A percentile compares a stretch with the other conserved stretches of the same genome.
phyloP scores from a whole-genome alignment of 37 sponge, comb jelly and placozoan genomes.

The Cladorhizidae sp. region DNA sequence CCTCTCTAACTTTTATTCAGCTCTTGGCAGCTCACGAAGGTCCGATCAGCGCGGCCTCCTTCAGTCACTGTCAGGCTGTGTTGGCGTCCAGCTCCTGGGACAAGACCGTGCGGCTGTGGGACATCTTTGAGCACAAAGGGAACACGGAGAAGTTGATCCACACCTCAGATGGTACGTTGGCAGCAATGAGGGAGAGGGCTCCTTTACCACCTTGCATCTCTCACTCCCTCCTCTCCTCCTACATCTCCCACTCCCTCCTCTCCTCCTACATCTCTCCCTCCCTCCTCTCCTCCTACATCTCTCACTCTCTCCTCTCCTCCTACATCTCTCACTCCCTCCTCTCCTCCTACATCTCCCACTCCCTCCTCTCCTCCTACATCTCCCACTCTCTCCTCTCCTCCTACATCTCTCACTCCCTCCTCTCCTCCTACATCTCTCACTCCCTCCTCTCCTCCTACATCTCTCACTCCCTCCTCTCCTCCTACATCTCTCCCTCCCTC shows the following conservation, averaged over 20 bases:
- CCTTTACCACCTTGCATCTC: background rate
- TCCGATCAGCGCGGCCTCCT: conserved; percentile 77
- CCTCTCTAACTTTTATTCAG: conserved; percentile 31
- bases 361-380: background rate
- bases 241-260: background rate
- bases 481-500: background rate
- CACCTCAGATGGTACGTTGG: conserved; percentile 63
- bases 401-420: background rate
- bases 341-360: background rate
- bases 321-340: conserved; percentile 3
- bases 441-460: background rate
- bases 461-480: background rate
- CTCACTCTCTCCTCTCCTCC: background rate
- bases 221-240: background rate
- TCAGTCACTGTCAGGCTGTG: conserved; percentile 60
- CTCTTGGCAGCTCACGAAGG: conserved; percentile 89
- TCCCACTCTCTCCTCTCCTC: background rate
- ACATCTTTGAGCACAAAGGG: conserved; percentile 82
- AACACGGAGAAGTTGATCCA: conserved; percentile 72
- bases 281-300: background rate
- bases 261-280: background rate
- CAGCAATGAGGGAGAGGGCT: background rate
- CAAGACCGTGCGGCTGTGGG: conserved; percentile 91
- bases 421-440: no score
- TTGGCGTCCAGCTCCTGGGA: conserved; percentile 95